Conservation (phyloP, 2,888 invertebrate genomes). For the Leptinotarsa peninsularis region DNA sequence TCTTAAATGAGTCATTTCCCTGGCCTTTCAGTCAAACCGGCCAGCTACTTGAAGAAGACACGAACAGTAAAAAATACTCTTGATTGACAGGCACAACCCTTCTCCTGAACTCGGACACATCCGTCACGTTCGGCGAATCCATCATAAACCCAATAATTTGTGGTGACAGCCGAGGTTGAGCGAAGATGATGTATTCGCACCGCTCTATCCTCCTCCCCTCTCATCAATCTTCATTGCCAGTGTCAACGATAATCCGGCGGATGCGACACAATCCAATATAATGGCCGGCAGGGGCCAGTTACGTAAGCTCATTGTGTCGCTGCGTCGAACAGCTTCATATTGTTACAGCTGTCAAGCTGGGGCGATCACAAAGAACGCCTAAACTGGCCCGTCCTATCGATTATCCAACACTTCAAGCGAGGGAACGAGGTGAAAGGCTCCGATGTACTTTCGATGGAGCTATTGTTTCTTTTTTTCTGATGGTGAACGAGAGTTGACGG, state of each 20-base stretch:
- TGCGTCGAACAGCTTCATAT: constrained; percentile 52
- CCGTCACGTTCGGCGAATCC: constrained; percentile 52
- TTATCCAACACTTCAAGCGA: constrained; percentile 19
- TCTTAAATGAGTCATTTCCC: too few relatives aligned
- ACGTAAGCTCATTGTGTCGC: constrained; percentile 53
- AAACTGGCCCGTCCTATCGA: constrained; percentile 34
- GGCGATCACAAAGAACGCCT: constrained; percentile 39
- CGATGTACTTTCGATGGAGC: background rate
- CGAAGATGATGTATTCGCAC: constrained; percentile 62
- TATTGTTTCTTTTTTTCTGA: background rate
- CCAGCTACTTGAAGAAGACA: too few relatives aligned
- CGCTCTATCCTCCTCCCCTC: constrained; percentile 46
- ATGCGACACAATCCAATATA: constrained; percentile 62
- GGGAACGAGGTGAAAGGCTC: background rate
- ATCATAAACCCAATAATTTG: constrained; percentile 64
- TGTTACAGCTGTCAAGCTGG: constrained; percentile 58
- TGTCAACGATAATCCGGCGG: constrained; percentile 59
- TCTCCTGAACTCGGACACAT: constrained; percentile 30
- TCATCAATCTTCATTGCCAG: constrained; percentile 63
- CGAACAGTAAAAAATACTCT: constrained; percentile 2
- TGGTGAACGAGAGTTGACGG: background rate
- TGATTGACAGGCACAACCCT: constrained; percentile 30
- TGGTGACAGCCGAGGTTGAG: constrained; percentile 61
- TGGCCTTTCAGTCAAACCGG: too few relatives aligned
- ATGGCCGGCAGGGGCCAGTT: constrained; percentile 60